phyloP scores from a whole-genome alignment of 92 coral and sea anemone genomes.

The Isaurus tuberculatus region DNA sequence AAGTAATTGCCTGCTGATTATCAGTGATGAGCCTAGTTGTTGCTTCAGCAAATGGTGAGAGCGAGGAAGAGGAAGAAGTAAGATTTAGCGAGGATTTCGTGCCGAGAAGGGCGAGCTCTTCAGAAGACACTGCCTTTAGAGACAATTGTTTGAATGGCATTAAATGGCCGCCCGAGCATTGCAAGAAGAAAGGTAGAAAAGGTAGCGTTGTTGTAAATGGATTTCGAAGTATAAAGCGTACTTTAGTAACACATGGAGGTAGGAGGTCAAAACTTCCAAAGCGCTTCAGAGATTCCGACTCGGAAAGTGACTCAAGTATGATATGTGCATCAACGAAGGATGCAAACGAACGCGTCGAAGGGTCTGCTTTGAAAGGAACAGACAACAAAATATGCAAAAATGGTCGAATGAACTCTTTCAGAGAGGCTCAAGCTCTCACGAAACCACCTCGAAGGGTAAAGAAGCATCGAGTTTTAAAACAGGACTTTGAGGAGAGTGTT shows the following conservation, averaged over 20 bases:
- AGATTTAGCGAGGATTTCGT: conserved; percentile 63
- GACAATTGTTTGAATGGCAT: conserved; percentile 97
- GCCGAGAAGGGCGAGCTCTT: conserved; percentile 68
- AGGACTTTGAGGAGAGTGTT: conserved; percentile 55
- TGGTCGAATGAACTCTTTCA: conserved; percentile 78
- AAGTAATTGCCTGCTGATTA: conserved; percentile 70
- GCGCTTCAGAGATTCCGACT: conserved; percentile 93
- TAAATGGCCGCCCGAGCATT: conserved; percentile 98
- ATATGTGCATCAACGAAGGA: conserved; percentile 62
- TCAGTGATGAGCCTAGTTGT: conserved; percentile 76
- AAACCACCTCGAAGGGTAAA: conserved; percentile 37
- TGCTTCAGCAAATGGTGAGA: conserved; percentile 70
- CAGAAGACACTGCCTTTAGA: conserved; percentile 82
- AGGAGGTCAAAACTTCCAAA: conserved; percentile 90
- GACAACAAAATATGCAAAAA: conserved; percentile 74
- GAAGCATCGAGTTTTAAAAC: conserved; percentile 22
- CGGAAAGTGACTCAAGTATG: conserved; percentile 72
- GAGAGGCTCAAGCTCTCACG: conserved; percentile 50
- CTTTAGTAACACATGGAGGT: conserved; percentile 89
- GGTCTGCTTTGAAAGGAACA: conserved; percentile 70
- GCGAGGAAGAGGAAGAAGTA: conserved; percentile 72
- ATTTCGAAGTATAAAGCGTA: conserved; percentile 72
- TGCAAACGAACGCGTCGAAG: conserved; percentile 53
- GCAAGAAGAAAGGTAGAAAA: conserved; percentile 78
- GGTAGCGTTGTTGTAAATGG: conserved; percentile 80